Percentiles rank a stretch among this genome's conserved stretches.
phyloP scores from a whole-genome alignment of 2,888 invertebrate species.

The Stenodera caucasica region DNA sequence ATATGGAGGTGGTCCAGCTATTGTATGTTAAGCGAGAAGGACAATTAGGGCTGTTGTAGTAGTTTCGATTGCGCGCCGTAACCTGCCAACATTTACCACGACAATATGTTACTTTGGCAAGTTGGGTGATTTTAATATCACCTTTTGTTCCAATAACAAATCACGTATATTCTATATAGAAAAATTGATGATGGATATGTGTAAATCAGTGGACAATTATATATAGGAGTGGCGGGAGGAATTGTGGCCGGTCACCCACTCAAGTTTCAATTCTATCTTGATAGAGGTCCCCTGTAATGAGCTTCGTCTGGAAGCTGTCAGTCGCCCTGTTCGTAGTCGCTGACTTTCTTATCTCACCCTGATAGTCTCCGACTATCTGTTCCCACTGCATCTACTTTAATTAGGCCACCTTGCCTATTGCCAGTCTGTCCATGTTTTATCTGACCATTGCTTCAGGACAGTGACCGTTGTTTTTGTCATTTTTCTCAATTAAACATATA shows the following conservation, averaged over 20 bases:
- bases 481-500: background rate
- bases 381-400: slow-evolving; percentile 38
- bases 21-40: slow-evolving; percentile 52
- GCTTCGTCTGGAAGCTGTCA: slow-evolving; percentile 48
- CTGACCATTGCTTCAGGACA: slow-evolving; percentile 13
- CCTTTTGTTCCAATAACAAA: slow-evolving; percentile 8
- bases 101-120: slow-evolving; percentile 35
- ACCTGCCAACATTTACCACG: slow-evolving; percentile 36
- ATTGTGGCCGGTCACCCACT: slow-evolving; percentile 33
- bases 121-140: slow-evolving; percentile 16
- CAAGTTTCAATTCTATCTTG: slow-evolving; percentile 39
- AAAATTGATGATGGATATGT: too few species aligned
- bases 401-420: slow-evolving; percentile 35
- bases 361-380: slow-evolving; percentile 38
- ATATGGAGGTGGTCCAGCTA: slow-evolving; percentile 46
- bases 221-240: slow-evolving; percentile 23
- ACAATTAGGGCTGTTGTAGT: slow-evolving; percentile 48
- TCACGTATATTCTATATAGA: too few species aligned
- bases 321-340: slow-evolving; percentile 29
- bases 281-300: slow-evolving; percentile 46
- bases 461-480: slow-evolving; percentile 17
- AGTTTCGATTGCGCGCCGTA: slow-evolving; percentile 14
- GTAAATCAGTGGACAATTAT: background rate
- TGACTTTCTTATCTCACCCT: slow-evolving; percentile 33
- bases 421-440: slow-evolving; percentile 16